Evolutionary conservation across 2,113 vertebrate genomes (phyloP).

Genomic region (Brevimyrus niger): DNA sequence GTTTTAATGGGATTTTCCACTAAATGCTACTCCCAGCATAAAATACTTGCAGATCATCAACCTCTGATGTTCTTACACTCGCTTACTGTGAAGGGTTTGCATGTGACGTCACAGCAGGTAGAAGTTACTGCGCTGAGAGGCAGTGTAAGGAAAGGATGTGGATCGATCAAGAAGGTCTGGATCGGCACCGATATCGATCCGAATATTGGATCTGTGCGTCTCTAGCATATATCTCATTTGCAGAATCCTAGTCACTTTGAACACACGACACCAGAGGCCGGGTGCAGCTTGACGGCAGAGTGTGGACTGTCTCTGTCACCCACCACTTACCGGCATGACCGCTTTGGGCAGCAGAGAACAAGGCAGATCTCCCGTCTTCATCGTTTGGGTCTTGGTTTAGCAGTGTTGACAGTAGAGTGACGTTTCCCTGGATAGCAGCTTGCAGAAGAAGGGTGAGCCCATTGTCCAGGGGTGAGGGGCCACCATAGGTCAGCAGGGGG

Average conservation of each 20-base stretch:
- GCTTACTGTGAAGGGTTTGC: no score
- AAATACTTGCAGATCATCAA: no score
- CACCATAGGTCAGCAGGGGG: slow-evolving; percentile 82
- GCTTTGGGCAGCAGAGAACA: slow-evolving; percentile 97
- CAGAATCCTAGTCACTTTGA: background rate
- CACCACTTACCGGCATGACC: slow-evolving; percentile 81
- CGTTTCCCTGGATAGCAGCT: slow-evolving; percentile 99
- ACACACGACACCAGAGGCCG: background rate
- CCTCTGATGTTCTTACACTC: no score
- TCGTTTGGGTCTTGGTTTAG: slow-evolving; percentile 87
- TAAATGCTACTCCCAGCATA: no score
- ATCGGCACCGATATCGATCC: no score
- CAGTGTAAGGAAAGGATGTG: no score
- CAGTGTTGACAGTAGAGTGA: slow-evolving; percentile 99
- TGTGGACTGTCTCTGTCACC: background rate
- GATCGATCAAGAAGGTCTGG: no score
- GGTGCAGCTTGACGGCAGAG: background rate
- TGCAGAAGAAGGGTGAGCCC: slow-evolving; percentile 95
- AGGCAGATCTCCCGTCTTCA: slow-evolving; percentile 76
- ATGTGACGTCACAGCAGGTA: no score
- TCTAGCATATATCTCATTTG: background rate
- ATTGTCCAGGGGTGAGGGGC: slow-evolving; percentile 98
- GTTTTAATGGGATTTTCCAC: no score
- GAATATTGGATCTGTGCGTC: no score
- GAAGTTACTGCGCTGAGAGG: no score